Conservation (phyloP, 2,113 vertebrate genomes). For the Callospermophilus lateralis region DNA sequence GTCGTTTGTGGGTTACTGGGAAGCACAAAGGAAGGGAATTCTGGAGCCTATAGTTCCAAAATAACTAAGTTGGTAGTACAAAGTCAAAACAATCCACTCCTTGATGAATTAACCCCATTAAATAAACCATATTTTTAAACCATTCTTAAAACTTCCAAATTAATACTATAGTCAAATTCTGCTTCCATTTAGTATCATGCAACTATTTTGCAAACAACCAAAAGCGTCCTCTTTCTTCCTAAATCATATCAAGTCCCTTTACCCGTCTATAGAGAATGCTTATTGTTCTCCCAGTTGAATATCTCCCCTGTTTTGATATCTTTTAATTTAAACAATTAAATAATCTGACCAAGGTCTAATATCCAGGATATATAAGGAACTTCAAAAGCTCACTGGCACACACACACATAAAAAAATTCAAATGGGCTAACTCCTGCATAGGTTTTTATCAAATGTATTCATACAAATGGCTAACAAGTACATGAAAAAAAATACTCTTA, state of each 20-base stretch:
- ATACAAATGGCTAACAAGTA: background rate
- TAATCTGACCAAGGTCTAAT: background rate
- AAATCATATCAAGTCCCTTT: background rate
- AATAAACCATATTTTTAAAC: background rate
- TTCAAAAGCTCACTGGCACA: background rate
- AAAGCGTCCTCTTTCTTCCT: background rate
- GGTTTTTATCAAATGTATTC: background rate
- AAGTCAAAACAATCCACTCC: background rate
- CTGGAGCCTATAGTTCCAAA: background rate
- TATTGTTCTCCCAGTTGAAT: background rate
- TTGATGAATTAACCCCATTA: background rate
- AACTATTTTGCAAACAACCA: background rate
- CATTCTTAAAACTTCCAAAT: background rate
- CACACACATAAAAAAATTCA: too few species aligned
- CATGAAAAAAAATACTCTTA: background rate
- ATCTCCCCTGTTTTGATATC: background rate
- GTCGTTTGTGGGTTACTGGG: background rate
- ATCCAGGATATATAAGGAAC: background rate
- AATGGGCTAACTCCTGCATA: background rate
- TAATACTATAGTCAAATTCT: background rate
- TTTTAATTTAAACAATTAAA: conserved; percentile 6
- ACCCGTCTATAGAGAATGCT: background rate
- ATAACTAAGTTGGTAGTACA: background rate
- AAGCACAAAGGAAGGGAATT: background rate
- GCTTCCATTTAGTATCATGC: background rate